Conservation (phyloP, 1,140 invertebrate genomes). For the Halesus radiatus region DNA sequence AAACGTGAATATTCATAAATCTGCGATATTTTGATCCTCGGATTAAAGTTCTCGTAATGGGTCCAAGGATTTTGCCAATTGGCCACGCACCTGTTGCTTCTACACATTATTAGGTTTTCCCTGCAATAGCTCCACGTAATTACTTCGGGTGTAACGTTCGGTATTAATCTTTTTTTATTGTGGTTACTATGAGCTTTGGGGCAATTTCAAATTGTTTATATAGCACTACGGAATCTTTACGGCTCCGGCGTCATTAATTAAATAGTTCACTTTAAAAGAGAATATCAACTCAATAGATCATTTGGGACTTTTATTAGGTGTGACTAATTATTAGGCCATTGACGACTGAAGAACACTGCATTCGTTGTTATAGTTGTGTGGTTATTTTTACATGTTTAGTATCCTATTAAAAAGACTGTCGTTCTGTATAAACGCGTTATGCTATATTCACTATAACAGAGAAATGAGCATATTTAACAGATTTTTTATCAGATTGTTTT, state of each 20-base stretch:
- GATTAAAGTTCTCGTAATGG: constrained; percentile 1
- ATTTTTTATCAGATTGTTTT: no score
- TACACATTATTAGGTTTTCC: background rate
- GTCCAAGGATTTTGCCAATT: background rate
- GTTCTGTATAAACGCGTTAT: no score
- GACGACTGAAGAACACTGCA: background rate
- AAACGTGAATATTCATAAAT: background rate
- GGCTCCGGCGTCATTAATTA: no score
- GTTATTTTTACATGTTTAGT: no score
- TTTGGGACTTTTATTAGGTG: no score
- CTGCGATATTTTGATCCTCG: background rate
- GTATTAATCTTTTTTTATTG: constrained; percentile 5
- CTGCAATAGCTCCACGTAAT: background rate
- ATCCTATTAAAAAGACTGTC: no score
- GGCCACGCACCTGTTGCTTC: constrained; percentile 3
- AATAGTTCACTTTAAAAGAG: no score
- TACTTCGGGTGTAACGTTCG: background rate
- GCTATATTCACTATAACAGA: no score
- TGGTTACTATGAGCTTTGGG: background rate
- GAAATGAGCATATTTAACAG: no score
- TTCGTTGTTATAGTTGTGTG: no score
- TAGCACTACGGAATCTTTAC: no score
- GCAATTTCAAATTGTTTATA: constrained; percentile 12
- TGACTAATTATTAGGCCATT: background rate
- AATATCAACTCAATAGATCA: no score